These are phyloP conservation scores for Rhingia rostrata DNA, from an alignment of 2,888 invertebrate genomes.

Conservation along the genomic window DNA sequence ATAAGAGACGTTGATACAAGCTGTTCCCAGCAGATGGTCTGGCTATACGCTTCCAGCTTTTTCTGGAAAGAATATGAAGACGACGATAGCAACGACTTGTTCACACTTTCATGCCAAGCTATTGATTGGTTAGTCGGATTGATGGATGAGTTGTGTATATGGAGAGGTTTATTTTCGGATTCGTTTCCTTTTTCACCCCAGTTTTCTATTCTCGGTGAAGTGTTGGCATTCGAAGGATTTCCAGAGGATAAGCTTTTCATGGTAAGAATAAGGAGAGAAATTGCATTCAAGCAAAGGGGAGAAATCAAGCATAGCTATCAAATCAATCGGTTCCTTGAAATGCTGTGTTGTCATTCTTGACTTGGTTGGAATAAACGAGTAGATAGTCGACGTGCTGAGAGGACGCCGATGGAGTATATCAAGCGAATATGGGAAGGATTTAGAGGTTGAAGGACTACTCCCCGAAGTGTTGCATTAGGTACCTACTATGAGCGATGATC, in stretches of 20 bases:
- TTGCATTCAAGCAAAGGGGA: constrained; percentile 54
- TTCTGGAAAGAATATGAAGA: constrained; percentile 53
- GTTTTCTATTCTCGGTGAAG: constrained; percentile 32
- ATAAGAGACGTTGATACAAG: constrained; percentile 50
- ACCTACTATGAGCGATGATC: constrained; percentile 22
- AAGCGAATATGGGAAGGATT: neutral
- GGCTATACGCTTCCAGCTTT: constrained; percentile 17
- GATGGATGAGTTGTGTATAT: constrained; percentile 63
- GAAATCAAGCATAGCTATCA: constrained; percentile 63
- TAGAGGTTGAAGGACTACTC: constrained; percentile 14
- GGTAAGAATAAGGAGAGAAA: constrained; percentile 27
- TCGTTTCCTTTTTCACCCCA: constrained; percentile 12
- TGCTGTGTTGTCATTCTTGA: constrained; percentile 59
- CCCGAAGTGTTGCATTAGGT: neutral
- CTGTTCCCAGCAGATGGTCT: constrained; percentile 65
- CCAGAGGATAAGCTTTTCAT: constrained; percentile 48
- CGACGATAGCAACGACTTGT: constrained; percentile 59
- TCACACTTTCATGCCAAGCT: constrained; percentile 69
- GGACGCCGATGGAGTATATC: neutral
- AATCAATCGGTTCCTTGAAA: constrained; percentile 64
- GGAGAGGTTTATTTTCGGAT: constrained; percentile 56
- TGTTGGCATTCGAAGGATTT: constrained; percentile 62
- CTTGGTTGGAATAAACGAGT: constrained; percentile 43
- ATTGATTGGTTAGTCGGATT: constrained; percentile 72
- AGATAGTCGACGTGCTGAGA: constrained; percentile 14